phyloP scores from a whole-genome alignment of 2,888 invertebrate species.

The Taphrorychus bicolor region DNA sequence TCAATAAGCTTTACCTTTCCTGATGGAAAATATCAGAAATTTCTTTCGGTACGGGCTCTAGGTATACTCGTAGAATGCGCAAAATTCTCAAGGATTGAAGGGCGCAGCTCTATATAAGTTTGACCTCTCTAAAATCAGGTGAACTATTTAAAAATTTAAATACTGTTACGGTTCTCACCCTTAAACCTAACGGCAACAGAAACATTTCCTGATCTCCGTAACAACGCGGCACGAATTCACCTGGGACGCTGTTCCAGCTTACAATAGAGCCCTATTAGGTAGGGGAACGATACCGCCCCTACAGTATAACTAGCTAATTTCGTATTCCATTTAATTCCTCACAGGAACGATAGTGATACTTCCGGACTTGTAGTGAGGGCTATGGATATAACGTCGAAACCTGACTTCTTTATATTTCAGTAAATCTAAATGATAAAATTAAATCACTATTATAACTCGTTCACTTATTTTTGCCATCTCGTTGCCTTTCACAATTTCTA shows the following conservation, averaged over 20 bases:
- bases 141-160: neutral
- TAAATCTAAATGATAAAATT: neutral
- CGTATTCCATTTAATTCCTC: slow-evolving; percentile 35
- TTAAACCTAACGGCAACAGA: neutral
- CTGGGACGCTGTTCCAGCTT: slow-evolving; percentile 33
- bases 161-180: neutral
- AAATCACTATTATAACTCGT: too few relatives aligned
- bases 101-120: too few relatives aligned
- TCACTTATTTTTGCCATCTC: too few relatives aligned
- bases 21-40: neutral
- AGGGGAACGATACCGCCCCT: slow-evolving; percentile 31
- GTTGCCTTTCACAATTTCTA: too few relatives aligned
- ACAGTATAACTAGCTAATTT: slow-evolving; percentile 28
- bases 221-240: slow-evolving; percentile 33
- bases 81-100: too few relatives aligned
- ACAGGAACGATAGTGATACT: slow-evolving; percentile 25
- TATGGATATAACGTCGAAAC: slow-evolving; percentile 18
- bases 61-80: too few relatives aligned
- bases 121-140: too few relatives aligned
- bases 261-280: slow-evolving; percentile 31
- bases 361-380: slow-evolving; percentile 16
- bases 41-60: neutral
- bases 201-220: slow-evolving; percentile 20
- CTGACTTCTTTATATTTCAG: slow-evolving; percentile 6
- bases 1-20: slow-evolving; percentile 12